Conservation (phyloP, 2,113 vertebrate genomes). For the Notiomystis cincta region DNA sequence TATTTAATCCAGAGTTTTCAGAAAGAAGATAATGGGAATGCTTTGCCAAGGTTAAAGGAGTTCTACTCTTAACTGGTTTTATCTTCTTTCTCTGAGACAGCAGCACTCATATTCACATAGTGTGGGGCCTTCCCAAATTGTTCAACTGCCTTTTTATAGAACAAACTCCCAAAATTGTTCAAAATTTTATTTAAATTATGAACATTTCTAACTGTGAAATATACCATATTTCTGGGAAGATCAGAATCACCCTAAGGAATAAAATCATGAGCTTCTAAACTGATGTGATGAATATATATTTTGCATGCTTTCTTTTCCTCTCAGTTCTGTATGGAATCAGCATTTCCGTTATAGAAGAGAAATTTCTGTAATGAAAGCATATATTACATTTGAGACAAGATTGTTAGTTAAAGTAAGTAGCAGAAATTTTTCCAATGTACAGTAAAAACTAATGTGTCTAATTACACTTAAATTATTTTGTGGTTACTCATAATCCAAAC, state of each 20-base stretch:
- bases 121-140: background rate
- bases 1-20: background rate
- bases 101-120: background rate
- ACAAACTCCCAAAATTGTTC: background rate
- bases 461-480: slow-evolving; percentile 33
- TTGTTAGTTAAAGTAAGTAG: slow-evolving; percentile 69
- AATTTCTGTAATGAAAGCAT: slow-evolving; percentile 38
- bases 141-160: background rate
- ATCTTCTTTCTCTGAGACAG: background rate
- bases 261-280: background rate
- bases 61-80: background rate
- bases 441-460: slow-evolving; percentile 42
- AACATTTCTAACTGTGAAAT: background rate
- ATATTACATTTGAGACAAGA: slow-evolving; percentile 41
- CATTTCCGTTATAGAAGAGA: slow-evolving; percentile 25
- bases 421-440: slow-evolving; percentile 63
- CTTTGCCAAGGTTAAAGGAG: background rate
- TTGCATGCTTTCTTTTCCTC: background rate
- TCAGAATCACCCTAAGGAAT: background rate
- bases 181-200: background rate
- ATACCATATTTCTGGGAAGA: background rate
- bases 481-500: slow-evolving; percentile 36
- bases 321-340: slow-evolving; percentile 28
- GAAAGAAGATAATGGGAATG: background rate
- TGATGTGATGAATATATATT: background rate